Conservation (phyloP, 2,888 invertebrate genomes). For the Drosophila paranaensis region DNA sequence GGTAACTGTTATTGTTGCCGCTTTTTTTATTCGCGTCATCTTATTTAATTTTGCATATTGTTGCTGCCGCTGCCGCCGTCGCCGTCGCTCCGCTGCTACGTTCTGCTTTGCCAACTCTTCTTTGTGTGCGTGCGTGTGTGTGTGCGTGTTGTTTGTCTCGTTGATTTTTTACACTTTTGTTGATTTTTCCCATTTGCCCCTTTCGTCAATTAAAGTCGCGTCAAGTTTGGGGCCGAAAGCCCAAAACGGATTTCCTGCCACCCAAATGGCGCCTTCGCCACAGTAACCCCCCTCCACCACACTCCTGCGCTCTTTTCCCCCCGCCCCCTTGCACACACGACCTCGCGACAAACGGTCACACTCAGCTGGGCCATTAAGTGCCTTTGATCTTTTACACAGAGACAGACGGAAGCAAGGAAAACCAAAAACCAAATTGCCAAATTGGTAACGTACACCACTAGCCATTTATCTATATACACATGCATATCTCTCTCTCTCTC, state of each 20-base stretch:
- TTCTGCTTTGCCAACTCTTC: constrained; percentile 48
- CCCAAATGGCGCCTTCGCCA: constrained; percentile 42
- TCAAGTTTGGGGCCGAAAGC: constrained; percentile 57
- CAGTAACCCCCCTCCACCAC: neutral
- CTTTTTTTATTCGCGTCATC: constrained; percentile 70
- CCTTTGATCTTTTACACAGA: constrained; percentile 75
- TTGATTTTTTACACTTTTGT: constrained; percentile 62
- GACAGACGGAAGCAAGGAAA: constrained; percentile 16
- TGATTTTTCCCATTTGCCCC: constrained; percentile 64
- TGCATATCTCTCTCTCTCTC: neutral
- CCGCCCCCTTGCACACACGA: neutral
- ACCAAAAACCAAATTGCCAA: constrained; percentile 45
- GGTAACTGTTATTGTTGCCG: constrained; percentile 51
- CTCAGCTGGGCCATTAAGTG: constrained; percentile 67
- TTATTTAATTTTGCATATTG: constrained; percentile 79
- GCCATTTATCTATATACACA: constrained; percentile 24
- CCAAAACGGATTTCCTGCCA: constrained; percentile 59
- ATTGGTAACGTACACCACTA: constrained; percentile 46
- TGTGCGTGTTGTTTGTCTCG: constrained; percentile 42
- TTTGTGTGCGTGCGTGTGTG: constrained; percentile 22
- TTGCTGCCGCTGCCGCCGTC: constrained; percentile 23
- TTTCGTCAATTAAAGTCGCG: constrained; percentile 70
- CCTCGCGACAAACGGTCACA: constrained; percentile 42
- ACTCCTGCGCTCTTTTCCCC: too few species aligned
- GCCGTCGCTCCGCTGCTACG: constrained; percentile 21